phyloP scores from a whole-genome alignment of 2,113 vertebrate species.

The Scopus umbretta region DNA sequence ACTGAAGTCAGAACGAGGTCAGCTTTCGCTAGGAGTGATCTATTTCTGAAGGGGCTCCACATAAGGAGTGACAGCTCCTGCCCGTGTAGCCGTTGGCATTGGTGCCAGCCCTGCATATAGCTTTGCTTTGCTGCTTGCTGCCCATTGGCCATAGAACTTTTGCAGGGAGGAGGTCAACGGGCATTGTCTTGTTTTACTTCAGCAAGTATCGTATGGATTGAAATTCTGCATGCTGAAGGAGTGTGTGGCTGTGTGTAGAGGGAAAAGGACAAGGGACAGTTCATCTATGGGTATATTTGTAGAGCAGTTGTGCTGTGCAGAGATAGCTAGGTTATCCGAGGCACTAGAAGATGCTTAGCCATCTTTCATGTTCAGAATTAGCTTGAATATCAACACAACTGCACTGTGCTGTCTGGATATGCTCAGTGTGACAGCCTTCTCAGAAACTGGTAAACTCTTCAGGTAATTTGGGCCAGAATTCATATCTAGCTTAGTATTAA shows the following conservation, averaged over 20 bases:
- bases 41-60: neutral
- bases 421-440: neutral
- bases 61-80: neutral
- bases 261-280: neutral
- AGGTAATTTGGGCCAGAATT: constrained; percentile 10
- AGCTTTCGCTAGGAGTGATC: neutral
- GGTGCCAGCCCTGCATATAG: neutral
- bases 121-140: neutral
- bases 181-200: neutral
- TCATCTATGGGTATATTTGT: neutral
- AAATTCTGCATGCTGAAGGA: neutral
- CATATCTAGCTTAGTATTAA: neutral
- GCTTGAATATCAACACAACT: neutral
- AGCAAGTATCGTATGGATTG: neutral
- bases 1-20: neutral
- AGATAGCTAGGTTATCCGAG: neutral
- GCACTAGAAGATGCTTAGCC: neutral
- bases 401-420: neutral
- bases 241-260: neutral
- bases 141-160: neutral
- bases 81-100: neutral
- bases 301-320: neutral
- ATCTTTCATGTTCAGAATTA: neutral
- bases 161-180: neutral
- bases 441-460: neutral